These are phyloP conservation scores for Fistularia commersonii DNA, from an alignment of 2,797 vertebrate species.

Conservation along the genomic window DNA sequence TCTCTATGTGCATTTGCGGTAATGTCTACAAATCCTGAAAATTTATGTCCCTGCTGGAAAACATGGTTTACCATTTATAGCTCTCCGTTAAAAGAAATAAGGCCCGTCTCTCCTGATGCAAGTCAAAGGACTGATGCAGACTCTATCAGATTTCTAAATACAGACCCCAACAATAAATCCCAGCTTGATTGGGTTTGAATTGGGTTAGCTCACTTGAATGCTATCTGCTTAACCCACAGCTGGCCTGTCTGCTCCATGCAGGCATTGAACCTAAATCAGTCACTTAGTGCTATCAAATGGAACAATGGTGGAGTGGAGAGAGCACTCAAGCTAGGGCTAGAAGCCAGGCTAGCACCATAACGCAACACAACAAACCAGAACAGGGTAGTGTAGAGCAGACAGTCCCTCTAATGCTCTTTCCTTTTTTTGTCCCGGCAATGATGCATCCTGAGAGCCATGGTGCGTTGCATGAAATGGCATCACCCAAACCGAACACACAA, in stretches of 20 bases:
- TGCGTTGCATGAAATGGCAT: conserved; percentile 73
- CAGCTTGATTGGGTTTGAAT: conserved; percentile 79
- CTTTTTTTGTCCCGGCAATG: conserved; percentile 55
- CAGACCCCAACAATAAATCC: conserved; percentile 83
- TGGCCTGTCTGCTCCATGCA: conserved; percentile 81
- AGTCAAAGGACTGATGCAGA: conserved; percentile 80
- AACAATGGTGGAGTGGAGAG: conserved; percentile 73
- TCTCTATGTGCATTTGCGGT: conserved; percentile 74
- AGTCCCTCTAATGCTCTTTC: conserved; percentile 61
- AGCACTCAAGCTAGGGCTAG: conserved; percentile 68
- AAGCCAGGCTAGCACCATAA: conserved; percentile 67
- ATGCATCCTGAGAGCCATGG: conserved; percentile 68
- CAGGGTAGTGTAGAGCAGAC: conserved; percentile 56
- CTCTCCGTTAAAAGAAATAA: conserved; percentile 71
- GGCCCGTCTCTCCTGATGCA: conserved; percentile 75
- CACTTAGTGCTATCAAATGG: conserved; percentile 81
- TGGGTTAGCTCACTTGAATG: conserved; percentile 85
- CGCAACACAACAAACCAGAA: conserved; percentile 66
- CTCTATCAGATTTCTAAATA: conserved; percentile 84
- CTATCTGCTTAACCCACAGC: conserved; percentile 85
- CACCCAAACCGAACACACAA: conserved; percentile 64
- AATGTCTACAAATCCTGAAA: conserved; percentile 77
- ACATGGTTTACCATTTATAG: conserved; percentile 80
- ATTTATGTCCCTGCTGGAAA: conserved; percentile 80
- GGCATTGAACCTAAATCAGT: conserved; percentile 82